Conservation (phyloP, 2,888 invertebrate species). For the Protodeltote pygarga region DNA sequence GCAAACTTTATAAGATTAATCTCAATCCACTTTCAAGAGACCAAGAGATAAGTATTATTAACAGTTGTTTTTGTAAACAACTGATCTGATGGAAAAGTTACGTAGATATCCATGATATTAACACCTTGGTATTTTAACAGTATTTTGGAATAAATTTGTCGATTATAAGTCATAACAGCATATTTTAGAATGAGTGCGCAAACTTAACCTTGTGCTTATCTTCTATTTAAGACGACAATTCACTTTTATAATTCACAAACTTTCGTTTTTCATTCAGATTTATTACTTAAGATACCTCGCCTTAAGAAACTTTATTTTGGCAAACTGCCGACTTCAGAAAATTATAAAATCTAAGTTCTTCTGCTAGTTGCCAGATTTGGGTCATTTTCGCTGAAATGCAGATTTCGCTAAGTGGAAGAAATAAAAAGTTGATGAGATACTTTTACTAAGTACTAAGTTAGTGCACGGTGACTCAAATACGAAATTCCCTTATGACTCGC, state of each 20-base stretch:
- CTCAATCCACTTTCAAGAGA: constrained; percentile 7
- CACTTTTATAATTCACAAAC: no score
- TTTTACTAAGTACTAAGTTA: no score
- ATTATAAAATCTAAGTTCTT: constrained; percentile 13
- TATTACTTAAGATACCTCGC: constrained; percentile 4
- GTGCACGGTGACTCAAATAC: not conserved
- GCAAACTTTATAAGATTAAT: constrained; percentile 22
- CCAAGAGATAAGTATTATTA: constrained; percentile 11
- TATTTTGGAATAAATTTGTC: not conserved
- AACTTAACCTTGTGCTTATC: no score
- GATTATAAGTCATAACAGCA: no score
- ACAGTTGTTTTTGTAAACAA: no score
- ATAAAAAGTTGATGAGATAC: no score
- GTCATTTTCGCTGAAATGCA: not conserved
- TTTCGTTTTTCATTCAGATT: no score
- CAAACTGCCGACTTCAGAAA: constrained; percentile 20
- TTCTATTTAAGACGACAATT: no score
- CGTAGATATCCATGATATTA: constrained; percentile 17
- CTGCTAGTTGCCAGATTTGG: constrained; percentile 18
- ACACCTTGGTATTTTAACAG: not conserved
- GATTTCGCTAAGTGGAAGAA: no score
- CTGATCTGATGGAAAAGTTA: constrained; percentile 13
- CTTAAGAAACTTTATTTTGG: constrained; percentile 16
- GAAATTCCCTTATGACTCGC: not conserved
- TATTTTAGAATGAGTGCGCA: no score